Conservation (phyloP, 2,888 invertebrate genomes). For the Drosophila kambysellisi region DNA sequence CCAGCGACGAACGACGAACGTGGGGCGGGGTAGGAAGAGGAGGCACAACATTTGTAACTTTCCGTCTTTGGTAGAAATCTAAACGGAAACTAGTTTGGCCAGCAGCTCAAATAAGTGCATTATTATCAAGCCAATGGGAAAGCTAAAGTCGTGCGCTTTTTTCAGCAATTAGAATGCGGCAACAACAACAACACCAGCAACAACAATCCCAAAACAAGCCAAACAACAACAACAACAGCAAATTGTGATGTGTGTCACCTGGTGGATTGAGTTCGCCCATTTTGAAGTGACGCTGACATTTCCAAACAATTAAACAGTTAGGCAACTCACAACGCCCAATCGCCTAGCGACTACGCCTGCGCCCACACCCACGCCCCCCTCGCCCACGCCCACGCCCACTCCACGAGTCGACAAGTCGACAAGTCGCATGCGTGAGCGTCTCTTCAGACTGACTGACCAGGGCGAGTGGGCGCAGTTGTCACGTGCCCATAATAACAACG, state of each 20-base stretch:
- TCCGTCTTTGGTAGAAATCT: slow-evolving; percentile 60
- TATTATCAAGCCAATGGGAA: slow-evolving; percentile 51
- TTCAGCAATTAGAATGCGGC: slow-evolving; percentile 69
- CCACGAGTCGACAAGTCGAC: neutral
- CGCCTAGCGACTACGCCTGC: slow-evolving; percentile 18
- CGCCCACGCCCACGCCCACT: slow-evolving; percentile 16
- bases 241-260: slow-evolving; percentile 49
- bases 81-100: slow-evolving; percentile 72
- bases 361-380: slow-evolving; percentile 27
- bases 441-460: slow-evolving; percentile 40
- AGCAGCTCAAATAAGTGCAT: slow-evolving; percentile 65
- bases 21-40: slow-evolving; percentile 1
- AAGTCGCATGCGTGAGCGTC: slow-evolving; percentile 53
- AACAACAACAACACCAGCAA: slow-evolving; percentile 14
- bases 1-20: slow-evolving; percentile 31
- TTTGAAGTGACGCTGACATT: slow-evolving; percentile 41
- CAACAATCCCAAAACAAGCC: slow-evolving; percentile 16
- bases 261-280: slow-evolving; percentile 42
- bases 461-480: slow-evolving; percentile 75
- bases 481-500: slow-evolving; percentile 76
- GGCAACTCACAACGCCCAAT: slow-evolving; percentile 21
- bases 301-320: slow-evolving; percentile 79
- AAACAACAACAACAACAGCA: slow-evolving; percentile 5
- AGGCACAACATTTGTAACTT: slow-evolving; percentile 37
- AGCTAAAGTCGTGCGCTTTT: slow-evolving; percentile 28